phyloP scores from a whole-genome alignment of 2,888 invertebrate species.

The Endotricha flammealis region DNA sequence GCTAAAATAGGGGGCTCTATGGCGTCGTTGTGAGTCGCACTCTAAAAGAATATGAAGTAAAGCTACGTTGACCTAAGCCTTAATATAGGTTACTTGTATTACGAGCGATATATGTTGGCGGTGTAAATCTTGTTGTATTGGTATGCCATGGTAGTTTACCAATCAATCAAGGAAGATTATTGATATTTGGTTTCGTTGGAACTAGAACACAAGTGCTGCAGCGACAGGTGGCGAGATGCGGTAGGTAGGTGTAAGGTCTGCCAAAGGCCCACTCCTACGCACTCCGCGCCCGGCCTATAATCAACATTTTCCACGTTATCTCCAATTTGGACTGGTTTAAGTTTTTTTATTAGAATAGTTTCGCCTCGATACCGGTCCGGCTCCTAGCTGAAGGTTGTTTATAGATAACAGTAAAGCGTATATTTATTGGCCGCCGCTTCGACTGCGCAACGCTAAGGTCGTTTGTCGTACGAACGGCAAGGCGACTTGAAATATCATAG shows the following conservation, averaged over 20 bases:
- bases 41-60: too few relatives aligned
- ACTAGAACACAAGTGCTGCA: too few relatives aligned
- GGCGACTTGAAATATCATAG: slow-evolving; percentile 67
- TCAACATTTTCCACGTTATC: slow-evolving; percentile 50
- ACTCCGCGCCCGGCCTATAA: slow-evolving; percentile 19
- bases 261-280: slow-evolving; percentile 24
- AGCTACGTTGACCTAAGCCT: too few relatives aligned
- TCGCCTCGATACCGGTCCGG: slow-evolving; percentile 70
- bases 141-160: too few relatives aligned
- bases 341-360: slow-evolving; percentile 74
- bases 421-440: slow-evolving; percentile 58
- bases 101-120: too few relatives aligned
- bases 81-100: too few relatives aligned
- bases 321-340: slow-evolving; percentile 69
- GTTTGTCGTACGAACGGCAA: slow-evolving; percentile 42
- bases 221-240: too few relatives aligned
- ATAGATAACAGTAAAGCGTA: slow-evolving; percentile 73
- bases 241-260: too few relatives aligned
- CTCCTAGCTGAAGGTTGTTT: slow-evolving; percentile 59
- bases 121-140: too few relatives aligned
- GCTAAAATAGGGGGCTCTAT: too few relatives aligned
- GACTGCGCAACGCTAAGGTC: slow-evolving; percentile 58
- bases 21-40: neutral
- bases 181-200: too few relatives aligned
- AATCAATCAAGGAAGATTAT: neutral